Evolutionary conservation across 2,797 vertebrate genomes (phyloP).

Genomic region (Rhabdomys pumilio): DNA sequence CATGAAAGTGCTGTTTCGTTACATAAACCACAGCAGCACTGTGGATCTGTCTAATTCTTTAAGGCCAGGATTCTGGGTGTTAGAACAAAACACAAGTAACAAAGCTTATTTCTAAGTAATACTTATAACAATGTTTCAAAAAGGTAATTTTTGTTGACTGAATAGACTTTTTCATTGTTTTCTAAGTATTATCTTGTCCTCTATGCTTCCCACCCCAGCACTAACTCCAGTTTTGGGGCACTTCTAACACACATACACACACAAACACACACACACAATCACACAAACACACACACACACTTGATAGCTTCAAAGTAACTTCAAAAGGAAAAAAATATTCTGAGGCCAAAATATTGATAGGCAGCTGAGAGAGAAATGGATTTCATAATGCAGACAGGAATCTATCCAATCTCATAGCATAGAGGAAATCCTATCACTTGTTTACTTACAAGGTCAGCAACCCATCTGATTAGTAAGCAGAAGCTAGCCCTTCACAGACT

Average conservation of each 20-base stretch:
- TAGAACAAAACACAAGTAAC: slow-evolving; percentile 16
- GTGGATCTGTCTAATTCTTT: too few species aligned
- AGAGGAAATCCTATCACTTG: not conserved
- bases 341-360: not conserved
- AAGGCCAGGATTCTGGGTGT: not conserved
- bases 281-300: not conserved
- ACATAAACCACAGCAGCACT: not conserved
- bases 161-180: not conserved
- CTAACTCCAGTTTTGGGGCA: not conserved
- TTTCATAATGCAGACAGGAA: not conserved
- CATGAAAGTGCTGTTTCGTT: not conserved
- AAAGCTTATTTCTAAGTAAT: not conserved
- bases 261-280: not conserved
- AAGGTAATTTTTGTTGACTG: slow-evolving; percentile 39
- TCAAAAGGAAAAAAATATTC: not conserved
- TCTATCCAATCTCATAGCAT: not conserved
- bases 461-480: not conserved
- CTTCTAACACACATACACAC: not conserved
- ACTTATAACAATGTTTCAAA: not conserved
- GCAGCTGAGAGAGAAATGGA: not conserved
- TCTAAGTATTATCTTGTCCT: not conserved
- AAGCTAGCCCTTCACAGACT: not conserved
- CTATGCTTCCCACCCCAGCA: not conserved
- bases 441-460: not conserved
- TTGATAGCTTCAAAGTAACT: not conserved